Evolutionary conservation across 2,113 vertebrate species (phyloP), one percentile per base, ranked within the genome.

Genomic region (Glaucidium brasilianum): DNA sequence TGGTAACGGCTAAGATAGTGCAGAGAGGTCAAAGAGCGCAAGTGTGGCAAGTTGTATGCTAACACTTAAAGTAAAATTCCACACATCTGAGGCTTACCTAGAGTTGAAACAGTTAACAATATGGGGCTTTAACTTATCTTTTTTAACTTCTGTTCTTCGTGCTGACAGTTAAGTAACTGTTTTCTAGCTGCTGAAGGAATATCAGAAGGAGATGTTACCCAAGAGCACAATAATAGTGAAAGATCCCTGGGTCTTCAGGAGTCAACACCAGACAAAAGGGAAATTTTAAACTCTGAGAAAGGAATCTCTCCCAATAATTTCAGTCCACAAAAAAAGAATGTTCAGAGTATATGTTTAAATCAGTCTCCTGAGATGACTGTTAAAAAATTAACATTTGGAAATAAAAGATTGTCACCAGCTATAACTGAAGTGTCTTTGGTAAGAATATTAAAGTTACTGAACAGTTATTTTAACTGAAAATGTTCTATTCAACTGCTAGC

Each of bases 101-200:
- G 17, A 62, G 26, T 9, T 67, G 76, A 49, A 34, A 22, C 10
- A 55, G 16, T 58, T 64, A 29, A 25, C 58, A 49, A 6, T 17
- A 22, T 26, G 47, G 37, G 56, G 15, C 68, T 86, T 37, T 76
- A 58, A 23, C 22, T 77, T 63, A 9, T 19, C 16, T 15, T n/a
- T 30, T 63, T 41, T 2, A 1, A 4, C 3, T 68, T 25, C 32
- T 49, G 25, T 5, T 88, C n/a, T 23, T 52, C 49, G 10, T 41
- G n/a, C 72, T 91, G 64, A 87, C 39, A 35, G 34, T 68, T 72
- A 30, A 58, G 55, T 37, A 83, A 72, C 20, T 94, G 22, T 91
- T 80, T 82, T 91, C 16, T 81, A 98, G 98, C 97, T 97, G 72
- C 58, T 85, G 97, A 98, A 62, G 87, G 96, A 78, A 30, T 30